Percentiles rank a stretch among this genome's conserved stretches.
These are phyloP conservation scores for Elgaria multicarinata DNA, from an alignment of 2,113 vertebrate species.

Conservation along the genomic window DNA sequence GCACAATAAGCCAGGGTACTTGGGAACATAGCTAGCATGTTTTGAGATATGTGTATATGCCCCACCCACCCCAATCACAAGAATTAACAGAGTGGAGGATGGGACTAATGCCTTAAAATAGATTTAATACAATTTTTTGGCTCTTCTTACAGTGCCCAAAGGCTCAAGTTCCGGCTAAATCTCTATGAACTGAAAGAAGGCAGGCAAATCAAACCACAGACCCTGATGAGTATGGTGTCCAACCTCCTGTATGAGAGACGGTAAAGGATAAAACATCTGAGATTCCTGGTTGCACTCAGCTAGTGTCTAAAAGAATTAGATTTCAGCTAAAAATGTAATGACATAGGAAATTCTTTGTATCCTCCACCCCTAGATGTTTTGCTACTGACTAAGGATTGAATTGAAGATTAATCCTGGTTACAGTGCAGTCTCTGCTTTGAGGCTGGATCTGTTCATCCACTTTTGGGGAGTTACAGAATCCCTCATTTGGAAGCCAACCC, in stretches of 20 bases:
- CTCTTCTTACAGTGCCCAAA: slow-evolving; percentile 84
- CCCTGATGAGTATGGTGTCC: slow-evolving; percentile 99
- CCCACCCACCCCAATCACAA: not conserved
- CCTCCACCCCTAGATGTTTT: not conserved
- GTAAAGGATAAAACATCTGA: slow-evolving; percentile 65
- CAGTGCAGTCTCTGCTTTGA: not conserved
- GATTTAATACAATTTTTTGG: not conserved
- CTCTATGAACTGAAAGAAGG: slow-evolving; percentile 97
- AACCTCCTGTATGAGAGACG: slow-evolving; percentile 94
- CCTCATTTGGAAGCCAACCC: not conserved
- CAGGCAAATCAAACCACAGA: slow-evolving; percentile 96
- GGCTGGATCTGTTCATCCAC: not conserved
- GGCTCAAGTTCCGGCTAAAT: slow-evolving; percentile 95
- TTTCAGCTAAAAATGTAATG: not conserved
- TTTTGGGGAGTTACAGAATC: not conserved
- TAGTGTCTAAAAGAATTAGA: accelerated
- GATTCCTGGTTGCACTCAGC: accelerated
- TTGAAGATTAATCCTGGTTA: not conserved
- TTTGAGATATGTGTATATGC: not conserved
- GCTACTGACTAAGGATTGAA: not conserved
- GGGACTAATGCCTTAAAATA: not conserved
- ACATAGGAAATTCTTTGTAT: not conserved
- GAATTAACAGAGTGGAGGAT: not conserved
- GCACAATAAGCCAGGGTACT: too few relatives aligned
- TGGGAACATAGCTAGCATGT: not conserved